Conservation (phyloP, 2,113 vertebrate genomes). For the Machaerirhynchus nigripectus region DNA sequence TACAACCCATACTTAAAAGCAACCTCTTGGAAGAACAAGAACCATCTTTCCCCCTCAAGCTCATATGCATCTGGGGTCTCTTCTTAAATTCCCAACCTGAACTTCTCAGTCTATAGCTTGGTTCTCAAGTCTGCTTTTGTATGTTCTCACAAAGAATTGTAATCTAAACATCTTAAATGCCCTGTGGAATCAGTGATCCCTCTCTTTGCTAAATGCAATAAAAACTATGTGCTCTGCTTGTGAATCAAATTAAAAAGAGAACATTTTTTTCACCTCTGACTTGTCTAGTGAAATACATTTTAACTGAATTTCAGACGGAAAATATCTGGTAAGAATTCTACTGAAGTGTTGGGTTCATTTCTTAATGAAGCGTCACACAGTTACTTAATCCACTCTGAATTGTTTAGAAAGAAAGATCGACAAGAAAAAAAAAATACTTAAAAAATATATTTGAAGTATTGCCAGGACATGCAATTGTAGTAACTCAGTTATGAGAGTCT, state of each 20-base stretch:
- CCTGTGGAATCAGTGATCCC: background rate
- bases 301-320: background rate
- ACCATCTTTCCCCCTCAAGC: background rate
- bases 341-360: conserved; percentile 5
- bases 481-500: conserved; percentile 48
- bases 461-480: conserved; percentile 50
- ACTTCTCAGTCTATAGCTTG: background rate
- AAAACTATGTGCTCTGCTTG: background rate
- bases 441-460: conserved; percentile 65
- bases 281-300: background rate
- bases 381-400: conserved; percentile 67
- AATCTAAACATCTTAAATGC: background rate
- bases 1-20: background rate
- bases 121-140: background rate
- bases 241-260: background rate
- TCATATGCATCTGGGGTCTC: background rate
- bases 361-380: conserved; percentile 69
- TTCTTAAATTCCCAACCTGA: background rate
- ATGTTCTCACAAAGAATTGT: background rate
- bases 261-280: conserved; percentile 5
- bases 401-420: conserved; percentile 63
- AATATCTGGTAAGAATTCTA: background rate
- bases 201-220: background rate
- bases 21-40: background rate
- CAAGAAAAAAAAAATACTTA: conserved; percentile 41